phyloP scores from a whole-genome alignment of 2,888 invertebrate species.

The Mythimna pallens region DNA sequence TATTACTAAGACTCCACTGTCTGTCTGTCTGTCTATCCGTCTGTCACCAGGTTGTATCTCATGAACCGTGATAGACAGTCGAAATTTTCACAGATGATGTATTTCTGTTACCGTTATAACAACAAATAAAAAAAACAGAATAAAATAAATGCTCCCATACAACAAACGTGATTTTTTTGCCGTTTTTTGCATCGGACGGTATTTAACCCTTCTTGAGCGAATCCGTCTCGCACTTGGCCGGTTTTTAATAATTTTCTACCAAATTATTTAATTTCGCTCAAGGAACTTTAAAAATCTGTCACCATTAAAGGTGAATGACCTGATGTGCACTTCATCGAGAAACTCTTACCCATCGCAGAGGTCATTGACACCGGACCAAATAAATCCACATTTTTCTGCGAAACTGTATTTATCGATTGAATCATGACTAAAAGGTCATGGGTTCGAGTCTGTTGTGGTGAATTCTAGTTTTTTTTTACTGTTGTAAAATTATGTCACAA shows the following conservation, averaged over 20 bases:
- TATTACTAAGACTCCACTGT: too few species aligned
- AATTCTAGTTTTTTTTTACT: conserved; percentile 16
- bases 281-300: conserved; percentile 53
- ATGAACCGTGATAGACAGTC: too few species aligned
- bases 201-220: too few species aligned
- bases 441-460: conserved; percentile 34
- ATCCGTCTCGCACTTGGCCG: too few species aligned
- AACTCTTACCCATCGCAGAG: conserved; percentile 53
- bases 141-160: too few species aligned
- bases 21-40: too few species aligned
- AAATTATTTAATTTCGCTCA: background rate
- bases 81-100: too few species aligned
- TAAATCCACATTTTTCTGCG: conserved; percentile 64
- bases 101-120: too few species aligned
- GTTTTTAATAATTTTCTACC: background rate
- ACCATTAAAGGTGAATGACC: conserved; percentile 57
- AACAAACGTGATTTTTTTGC: too few species aligned
- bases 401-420: conserved; percentile 57
- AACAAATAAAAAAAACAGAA: too few species aligned
- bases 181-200: too few species aligned
- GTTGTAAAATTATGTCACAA: conserved; percentile 28
- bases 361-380: conserved; percentile 56
- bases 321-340: conserved; percentile 61
- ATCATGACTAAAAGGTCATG: conserved; percentile 57
- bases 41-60: too few species aligned